phyloP scores from a whole-genome alignment of 2,888 invertebrate genomes.

The Parnassius orleans region DNA sequence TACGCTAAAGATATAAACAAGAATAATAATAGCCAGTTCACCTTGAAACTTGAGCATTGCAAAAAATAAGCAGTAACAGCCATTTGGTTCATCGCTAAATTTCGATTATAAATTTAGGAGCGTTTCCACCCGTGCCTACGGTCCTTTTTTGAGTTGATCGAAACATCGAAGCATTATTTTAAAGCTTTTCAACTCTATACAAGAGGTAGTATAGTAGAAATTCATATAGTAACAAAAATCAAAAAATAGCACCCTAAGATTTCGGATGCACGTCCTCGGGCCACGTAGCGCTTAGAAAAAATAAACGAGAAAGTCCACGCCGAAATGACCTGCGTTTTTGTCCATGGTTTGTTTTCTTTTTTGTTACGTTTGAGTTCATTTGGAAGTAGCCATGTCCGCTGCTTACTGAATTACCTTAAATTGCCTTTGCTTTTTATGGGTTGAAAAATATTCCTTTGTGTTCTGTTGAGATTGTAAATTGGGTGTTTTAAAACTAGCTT shows the following conservation, averaged over 20 bases:
- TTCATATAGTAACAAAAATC: constrained; percentile 60
- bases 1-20: constrained; percentile 31
- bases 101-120: constrained; percentile 72
- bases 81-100: constrained; percentile 60
- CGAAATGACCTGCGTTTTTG: constrained; percentile 80
- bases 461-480: not conserved
- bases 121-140: constrained; percentile 61
- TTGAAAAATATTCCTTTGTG: not conserved
- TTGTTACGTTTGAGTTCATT: constrained; percentile 80
- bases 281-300: constrained; percentile 68
- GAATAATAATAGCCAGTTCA: constrained; percentile 51
- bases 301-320: constrained; percentile 74
- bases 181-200: constrained; percentile 70
- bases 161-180: constrained; percentile 68
- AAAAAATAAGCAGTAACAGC: constrained; percentile 61
- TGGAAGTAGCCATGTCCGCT: constrained; percentile 77
- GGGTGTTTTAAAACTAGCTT: no score
- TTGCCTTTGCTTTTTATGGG: constrained; percentile 59
- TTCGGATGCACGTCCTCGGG: constrained; percentile 77
- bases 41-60: constrained; percentile 62
- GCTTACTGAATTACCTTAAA: constrained; percentile 79
- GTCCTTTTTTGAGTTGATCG: constrained; percentile 61
- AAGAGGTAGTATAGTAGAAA: constrained; percentile 66
- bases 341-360: constrained; percentile 78
- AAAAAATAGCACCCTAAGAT: constrained; percentile 61